Evolutionary conservation across 2,888 invertebrate species (phyloP), one percentile per base, ranked within the genome.

Genomic region (Camptogramma bilineatum): DNA sequence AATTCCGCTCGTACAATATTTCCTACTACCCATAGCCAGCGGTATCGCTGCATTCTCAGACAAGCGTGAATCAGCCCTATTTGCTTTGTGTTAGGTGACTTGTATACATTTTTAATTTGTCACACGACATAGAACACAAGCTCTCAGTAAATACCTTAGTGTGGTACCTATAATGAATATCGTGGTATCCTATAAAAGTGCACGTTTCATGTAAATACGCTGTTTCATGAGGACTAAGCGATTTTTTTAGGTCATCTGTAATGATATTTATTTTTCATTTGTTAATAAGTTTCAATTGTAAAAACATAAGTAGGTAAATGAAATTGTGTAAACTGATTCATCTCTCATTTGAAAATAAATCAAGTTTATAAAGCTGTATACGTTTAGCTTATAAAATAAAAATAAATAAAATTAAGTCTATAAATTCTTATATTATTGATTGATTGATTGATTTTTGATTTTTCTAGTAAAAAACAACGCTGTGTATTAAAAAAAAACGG

Each of bases 321-420:
- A 39, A 39, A 39, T 39, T 39, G 34, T 39, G 34, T 39, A 39
- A 13, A 28, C 0, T 24, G 24, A 4, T 28, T 28, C 28, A 28
- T 39, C 39, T 39, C 39, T 16, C n/a, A 4, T 42, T 42, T 16
- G 4, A 16, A 16, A 7, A 3, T 42, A 16, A 31, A 39, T 21
- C 16, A 39, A 39, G 48, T 51, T 31, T 0, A 24, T n/a, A 17
- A 19, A 10, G 39, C 39, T 16, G 53, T 53, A 53, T 53, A 53
- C 53, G 53, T 53, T 53, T 24, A 52, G 52, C 52, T 39, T 52
- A n/a, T 21, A 52, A 39, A 24, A 16, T 39, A 17, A 24, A 44
- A 52, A 42, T 42, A 39, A 52, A 44, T 19, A 13, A 13, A 19
- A 42, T 42, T 53, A 9, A n/a, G n/a, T n/a, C 4, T 44, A 53